These are phyloP conservation scores for Bubo blakistoni DNA, from an alignment of 2,113 vertebrate genomes.

Conservation along the genomic window DNA sequence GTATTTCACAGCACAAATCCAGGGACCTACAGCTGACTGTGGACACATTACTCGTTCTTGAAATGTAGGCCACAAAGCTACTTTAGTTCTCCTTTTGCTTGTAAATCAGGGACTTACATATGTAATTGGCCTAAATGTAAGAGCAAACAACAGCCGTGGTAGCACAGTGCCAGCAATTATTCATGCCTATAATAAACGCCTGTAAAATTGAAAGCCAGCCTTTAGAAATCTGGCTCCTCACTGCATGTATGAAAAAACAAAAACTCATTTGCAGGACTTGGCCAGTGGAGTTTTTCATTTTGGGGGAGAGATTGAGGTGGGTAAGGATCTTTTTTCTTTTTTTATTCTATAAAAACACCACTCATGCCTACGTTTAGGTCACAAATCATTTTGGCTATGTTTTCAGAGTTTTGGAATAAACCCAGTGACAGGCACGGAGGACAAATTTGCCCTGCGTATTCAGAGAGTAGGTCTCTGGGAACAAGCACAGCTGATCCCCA, in stretches of 20 bases:
- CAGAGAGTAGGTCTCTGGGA: not conserved
- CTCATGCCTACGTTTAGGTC: not conserved
- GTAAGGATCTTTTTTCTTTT: not conserved
- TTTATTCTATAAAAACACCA: not conserved
- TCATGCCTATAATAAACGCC: slow-evolving; percentile 51
- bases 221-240: slow-evolving; percentile 21
- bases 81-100: slow-evolving; percentile 45
- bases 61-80: slow-evolving; percentile 40
- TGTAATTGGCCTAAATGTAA: slow-evolving; percentile 54
- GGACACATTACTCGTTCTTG: not conserved
- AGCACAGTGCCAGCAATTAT: slow-evolving; percentile 53
- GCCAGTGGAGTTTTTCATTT: not conserved
- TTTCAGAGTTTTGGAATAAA: not conserved
- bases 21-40: not conserved
- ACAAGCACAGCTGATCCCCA: not conserved
- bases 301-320: not conserved
- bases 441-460: not conserved
- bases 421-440: not conserved
- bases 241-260: not conserved
- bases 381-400: not conserved
- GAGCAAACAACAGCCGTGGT: slow-evolving; percentile 58
- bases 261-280: not conserved
- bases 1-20: not conserved
- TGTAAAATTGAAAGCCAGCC: slow-evolving; percentile 26
- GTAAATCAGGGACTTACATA: slow-evolving; percentile 56